A percentile compares a stretch with the other conserved stretches of the same genome.
phyloP scores from a whole-genome alignment of 2,113 vertebrate species.

The Dromaius novaehollandiae region DNA sequence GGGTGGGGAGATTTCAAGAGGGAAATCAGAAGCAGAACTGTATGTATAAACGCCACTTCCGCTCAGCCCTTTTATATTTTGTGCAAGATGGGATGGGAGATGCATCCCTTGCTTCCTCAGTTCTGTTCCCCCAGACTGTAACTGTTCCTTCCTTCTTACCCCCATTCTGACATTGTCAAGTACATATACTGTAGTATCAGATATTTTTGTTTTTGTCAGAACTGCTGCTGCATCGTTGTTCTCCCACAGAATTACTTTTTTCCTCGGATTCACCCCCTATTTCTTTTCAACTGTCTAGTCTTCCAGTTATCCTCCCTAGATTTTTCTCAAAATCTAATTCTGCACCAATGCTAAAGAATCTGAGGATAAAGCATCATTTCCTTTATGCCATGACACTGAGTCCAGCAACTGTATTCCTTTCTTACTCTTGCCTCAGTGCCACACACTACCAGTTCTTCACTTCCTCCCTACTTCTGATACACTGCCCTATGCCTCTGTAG shows the following conservation, averaged over 20 bases:
- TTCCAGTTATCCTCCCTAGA: not conserved
- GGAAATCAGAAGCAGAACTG: too few species aligned
- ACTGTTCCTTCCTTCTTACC: rapidly evolving
- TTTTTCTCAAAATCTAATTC: not conserved
- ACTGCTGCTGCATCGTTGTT: not conserved
- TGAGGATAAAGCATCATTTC: not conserved
- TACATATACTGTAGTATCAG: not conserved
- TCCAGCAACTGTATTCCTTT: not conserved
- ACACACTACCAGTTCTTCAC: not conserved
- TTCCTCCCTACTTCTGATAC: not conserved
- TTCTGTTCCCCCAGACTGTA: not conserved
- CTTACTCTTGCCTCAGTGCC: not conserved
- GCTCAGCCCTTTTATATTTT: not conserved
- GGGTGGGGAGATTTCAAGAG: not conserved
- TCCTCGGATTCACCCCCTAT: not conserved
- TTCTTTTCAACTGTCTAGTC: not conserved
- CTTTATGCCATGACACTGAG: not conserved
- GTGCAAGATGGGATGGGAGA: not conserved
- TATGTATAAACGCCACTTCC: too few species aligned
- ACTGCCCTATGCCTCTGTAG: not conserved
- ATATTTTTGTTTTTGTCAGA: not conserved
- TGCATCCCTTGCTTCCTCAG: rapidly evolving
- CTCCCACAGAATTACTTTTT: not conserved
- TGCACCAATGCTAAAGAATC: not conserved
- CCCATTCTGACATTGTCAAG: not conserved